Base-by-base conservation (phyloP, 2,797 vertebrate species). In the Lindbergichthys nudifrons region DNA sequence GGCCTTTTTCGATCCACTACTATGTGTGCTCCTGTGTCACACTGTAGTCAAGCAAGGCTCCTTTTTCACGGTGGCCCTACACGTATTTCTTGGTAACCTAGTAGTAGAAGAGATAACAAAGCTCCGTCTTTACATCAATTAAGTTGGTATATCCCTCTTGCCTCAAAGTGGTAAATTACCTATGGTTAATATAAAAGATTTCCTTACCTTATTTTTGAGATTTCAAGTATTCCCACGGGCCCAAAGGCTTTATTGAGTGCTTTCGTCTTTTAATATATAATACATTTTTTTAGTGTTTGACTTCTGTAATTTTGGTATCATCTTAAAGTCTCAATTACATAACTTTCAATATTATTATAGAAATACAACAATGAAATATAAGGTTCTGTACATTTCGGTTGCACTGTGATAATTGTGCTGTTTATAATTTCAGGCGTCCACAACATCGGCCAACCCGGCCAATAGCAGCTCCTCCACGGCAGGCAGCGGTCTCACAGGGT, bases 401-500 rank as follows among this genome's bases (percentile, higher is more conserved):
- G n/a, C 14, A 9, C 19, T 51, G 10, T 41, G 9, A 23, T 68
- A 42, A 74, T 10, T 46, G 19, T 30, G 6, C 1, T 52, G 2
- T 68, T 73, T 50, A 21, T 71, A 9, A 19, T 83, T 50, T 19
- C 39, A 97, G 97, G 87, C 95, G 18, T 96, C 97, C 18, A 88
- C 96, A 11, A 92, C 94, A 69, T 96, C 96, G 5, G 95, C 94
- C 78, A 97, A 93, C 83, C 96, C 97, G 10, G 92, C 96, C 84
- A 90, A 83, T 88, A 89, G 93, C 77, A 92, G 81, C 45, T 89
- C 95, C 70, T 95, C 97, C 50, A 95, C 97, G 36, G 93, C 95
- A 47, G 89, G 95, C 39, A 97, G 96, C 67, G 97, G 96, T 68
- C 96, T 99, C 42, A 97, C 96, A 9, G 98, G 97, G 62, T 99